Evolutionary conservation across 2,113 vertebrate genomes (phyloP).

Genomic region (Trogon surrucura): DNA sequence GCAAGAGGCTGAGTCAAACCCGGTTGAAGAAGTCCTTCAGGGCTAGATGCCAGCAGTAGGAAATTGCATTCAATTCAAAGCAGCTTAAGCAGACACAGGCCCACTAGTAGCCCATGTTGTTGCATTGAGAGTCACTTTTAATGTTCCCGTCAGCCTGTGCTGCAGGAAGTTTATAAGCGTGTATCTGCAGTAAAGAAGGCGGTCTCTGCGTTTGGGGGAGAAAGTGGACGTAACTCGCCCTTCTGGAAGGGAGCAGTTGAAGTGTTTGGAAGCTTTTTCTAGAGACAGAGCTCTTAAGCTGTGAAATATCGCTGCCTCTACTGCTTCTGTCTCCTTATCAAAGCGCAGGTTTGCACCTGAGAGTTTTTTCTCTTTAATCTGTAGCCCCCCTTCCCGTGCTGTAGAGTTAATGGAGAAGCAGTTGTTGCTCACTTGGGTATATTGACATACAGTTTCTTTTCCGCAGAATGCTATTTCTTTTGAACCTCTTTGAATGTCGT

Average conservation of each 20-base stretch:
- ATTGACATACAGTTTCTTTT: background rate
- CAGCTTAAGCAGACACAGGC: background rate
- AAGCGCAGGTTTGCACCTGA: background rate
- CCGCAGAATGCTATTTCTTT: background rate
- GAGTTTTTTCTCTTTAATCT: background rate
- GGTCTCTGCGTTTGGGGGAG: background rate
- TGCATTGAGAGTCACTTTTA: background rate
- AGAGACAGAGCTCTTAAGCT: background rate
- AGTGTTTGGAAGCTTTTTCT: background rate
- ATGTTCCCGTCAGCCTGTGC: background rate
- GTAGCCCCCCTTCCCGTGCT: background rate
- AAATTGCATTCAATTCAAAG: background rate
- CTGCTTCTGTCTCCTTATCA: background rate
- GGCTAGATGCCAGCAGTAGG: background rate
- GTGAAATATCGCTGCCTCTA: background rate
- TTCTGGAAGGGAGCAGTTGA: background rate
- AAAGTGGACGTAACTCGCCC: background rate
- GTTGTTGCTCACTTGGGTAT: background rate
- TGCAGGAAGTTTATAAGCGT: background rate
- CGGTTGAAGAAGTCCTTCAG: background rate
- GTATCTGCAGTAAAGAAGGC: background rate
- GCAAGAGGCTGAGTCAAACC: background rate
- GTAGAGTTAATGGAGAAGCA: background rate
- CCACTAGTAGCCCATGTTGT: background rate
- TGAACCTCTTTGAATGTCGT: background rate